Base-by-base conservation (phyloP, 2,888 invertebrate species). In the Nebria brevicollis region DNA sequence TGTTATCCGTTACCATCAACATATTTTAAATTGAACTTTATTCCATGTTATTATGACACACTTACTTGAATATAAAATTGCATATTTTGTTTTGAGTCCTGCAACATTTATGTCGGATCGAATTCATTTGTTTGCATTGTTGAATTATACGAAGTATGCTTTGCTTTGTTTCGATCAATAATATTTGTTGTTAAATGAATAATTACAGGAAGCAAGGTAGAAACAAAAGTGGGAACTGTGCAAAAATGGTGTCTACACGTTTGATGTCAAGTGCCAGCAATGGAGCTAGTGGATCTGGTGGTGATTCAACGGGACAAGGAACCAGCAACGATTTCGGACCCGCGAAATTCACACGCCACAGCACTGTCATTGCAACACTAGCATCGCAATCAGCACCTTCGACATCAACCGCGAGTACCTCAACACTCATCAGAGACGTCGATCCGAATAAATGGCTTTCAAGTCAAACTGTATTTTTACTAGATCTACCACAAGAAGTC, bases 401-500 rank as follows among this genome's bases (percentile, higher is more conserved):
- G 42, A 75, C 42, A n/a, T 54, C 54, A 13, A 13, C 54, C 13
- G 8, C 54, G 13, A 54, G 11, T 3, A 54, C 7, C 54, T 2
- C 54, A 2, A 64, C 64, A 64, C 78, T 70, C 72, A 68, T 75
- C 72, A 82, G 77, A 86, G 76, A 86, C 86, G 66, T 81, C 85
- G 77, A 83, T 84, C 78, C 79, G 85, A 80, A 85, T 87, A 82
- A 83, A 85, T 81, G 86, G 77, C 83, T 85, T 26, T 42, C 85
- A 41, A 82, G 80, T 43, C 83, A 85, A 70, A 84, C 85, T 42
- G 78, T 89, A 41, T 88, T 90, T 86, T 88, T 96, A 82, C 89
- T 95, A 83, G 94, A 96, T 89, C 89, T 97, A 86, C 97, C 96
- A 26, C 91, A 93, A 84, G 96, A 97, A 90, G 90, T 97, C 84